phyloP scores from a whole-genome alignment of 2,888 invertebrate species.

The Lasioglossum pauxillum region DNA sequence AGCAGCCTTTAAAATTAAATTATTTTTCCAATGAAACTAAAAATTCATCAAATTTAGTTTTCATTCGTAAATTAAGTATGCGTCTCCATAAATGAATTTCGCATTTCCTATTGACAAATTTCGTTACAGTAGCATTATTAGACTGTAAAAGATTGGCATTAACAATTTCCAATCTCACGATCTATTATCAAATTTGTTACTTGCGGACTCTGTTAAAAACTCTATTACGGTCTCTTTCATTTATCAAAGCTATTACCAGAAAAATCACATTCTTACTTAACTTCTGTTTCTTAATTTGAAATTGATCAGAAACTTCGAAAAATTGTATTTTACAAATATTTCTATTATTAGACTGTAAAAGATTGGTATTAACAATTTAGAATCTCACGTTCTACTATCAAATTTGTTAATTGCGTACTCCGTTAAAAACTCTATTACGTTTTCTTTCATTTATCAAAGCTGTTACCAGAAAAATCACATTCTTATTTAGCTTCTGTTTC shows the following conservation, averaged over 20 bases:
- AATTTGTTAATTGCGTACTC: no score
- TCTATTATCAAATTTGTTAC: no score
- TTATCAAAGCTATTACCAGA: background rate
- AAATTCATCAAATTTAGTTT: background rate
- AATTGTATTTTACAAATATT: no score
- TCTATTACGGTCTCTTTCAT: background rate
- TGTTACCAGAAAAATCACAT: background rate
- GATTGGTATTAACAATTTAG: no score
- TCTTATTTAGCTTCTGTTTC: background rate
- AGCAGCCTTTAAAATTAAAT: background rate
- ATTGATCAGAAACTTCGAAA: background rate
- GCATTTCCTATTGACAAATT: background rate
- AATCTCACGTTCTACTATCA: no score
- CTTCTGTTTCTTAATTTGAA: background rate
- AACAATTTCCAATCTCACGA: no score
- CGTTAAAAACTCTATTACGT: background rate
- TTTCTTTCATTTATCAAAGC: background rate
- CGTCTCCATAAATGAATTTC: background rate
- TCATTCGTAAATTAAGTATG: background rate
- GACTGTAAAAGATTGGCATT: background rate
- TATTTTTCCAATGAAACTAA: background rate
- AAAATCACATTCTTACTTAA: no score
- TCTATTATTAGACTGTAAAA: background rate
- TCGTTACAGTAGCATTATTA: background rate
- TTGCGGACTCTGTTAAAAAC: no score